A percentile compares a stretch with the other conserved stretches of the same genome.
These are phyloP conservation scores for Stichopus horrens DNA, from an alignment of 53 echinoderm and acorn worm genomes.

Conservation along the genomic window DNA sequence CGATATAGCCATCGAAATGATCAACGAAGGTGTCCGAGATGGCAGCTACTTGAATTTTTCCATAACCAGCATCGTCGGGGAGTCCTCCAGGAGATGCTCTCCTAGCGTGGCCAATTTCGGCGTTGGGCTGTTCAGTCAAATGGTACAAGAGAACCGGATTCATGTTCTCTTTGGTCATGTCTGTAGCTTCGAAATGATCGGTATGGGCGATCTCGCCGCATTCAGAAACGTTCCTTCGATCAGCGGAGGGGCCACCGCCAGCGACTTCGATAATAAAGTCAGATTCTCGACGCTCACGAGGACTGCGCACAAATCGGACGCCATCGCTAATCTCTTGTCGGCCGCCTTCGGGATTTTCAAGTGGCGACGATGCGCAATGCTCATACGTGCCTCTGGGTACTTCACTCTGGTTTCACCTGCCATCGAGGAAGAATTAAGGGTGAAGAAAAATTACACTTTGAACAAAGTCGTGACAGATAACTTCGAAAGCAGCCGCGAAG, in stretches of 20 bases:
- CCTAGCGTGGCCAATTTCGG: slow-evolving; percentile 40
- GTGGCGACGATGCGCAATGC: slow-evolving; percentile 34
- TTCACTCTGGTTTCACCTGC: slow-evolving; percentile 13
- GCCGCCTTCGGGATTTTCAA: slow-evolving; percentile 42
- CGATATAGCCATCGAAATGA: slow-evolving; percentile 59
- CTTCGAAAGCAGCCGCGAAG: not conserved
- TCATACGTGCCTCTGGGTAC: not conserved
- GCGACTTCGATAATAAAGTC: slow-evolving; percentile 36
- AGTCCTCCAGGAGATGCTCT: slow-evolving; percentile 39
- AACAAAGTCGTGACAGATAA: not conserved
- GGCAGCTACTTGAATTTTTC: slow-evolving; percentile 58
- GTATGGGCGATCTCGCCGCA: slow-evolving; percentile 53
- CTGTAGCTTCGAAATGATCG: slow-evolving; percentile 48
- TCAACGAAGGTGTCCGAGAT: slow-evolving; percentile 29
- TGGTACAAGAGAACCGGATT: slow-evolving; percentile 9
- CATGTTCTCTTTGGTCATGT: slow-evolving; percentile 51
- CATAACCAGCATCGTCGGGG: not conserved
- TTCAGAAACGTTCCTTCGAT: slow-evolving; percentile 62
- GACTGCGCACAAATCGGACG: slow-evolving; percentile 38
- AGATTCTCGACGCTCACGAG: slow-evolving; percentile 61
- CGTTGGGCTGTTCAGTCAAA: slow-evolving; percentile 39
- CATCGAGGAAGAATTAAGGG: slow-evolving; percentile 2
- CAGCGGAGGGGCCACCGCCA: slow-evolving; percentile 47
- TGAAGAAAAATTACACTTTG: slow-evolving; percentile 3
- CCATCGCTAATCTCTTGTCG: slow-evolving; percentile 38